phyloP scores from a whole-genome alignment of 2,797 vertebrate genomes.

The Syngnathus rostellatus region DNA sequence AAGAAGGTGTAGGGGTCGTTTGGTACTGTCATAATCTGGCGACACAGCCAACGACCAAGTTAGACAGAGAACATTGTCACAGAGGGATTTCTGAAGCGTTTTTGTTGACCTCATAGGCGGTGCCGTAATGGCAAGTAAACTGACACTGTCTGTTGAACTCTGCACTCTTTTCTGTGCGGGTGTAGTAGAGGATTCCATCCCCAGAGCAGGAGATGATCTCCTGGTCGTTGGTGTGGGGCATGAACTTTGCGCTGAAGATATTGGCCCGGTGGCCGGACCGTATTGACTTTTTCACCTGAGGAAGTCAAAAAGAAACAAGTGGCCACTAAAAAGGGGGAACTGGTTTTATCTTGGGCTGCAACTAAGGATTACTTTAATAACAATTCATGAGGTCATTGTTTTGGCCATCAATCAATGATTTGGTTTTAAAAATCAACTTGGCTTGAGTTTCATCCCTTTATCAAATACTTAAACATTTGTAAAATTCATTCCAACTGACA shows the following conservation, averaged over 20 bases:
- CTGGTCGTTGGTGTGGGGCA: conserved; percentile 92
- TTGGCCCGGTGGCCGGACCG: conserved; percentile 95
- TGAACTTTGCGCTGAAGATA: conserved; percentile 99
- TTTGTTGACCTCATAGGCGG: conserved; percentile 87
- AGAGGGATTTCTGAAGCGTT: background rate
- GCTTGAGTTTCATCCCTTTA: too few species aligned
- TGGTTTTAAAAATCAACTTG: too few species aligned
- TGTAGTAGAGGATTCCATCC: conserved; percentile 96
- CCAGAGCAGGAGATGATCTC: conserved; percentile 97
- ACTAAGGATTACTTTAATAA: too few species aligned
- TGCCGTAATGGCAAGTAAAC: conserved; percentile 96
- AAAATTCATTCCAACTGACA: too few species aligned
- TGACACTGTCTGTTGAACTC: conserved; percentile 94
- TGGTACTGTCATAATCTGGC: conserved; percentile 93
- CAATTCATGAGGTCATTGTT: too few species aligned
- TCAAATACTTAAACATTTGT: too few species aligned
- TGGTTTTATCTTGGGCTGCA: too few species aligned
- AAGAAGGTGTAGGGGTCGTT: conserved; percentile 96
- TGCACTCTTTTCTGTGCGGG: conserved; percentile 86
- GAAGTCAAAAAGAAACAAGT: conserved; percentile 4
- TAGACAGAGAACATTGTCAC: background rate
- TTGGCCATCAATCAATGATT: too few species aligned
- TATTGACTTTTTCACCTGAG: conserved; percentile 90
- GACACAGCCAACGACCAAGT: background rate
- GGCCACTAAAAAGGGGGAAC: background rate